Conservation (phyloP, 2,797 vertebrate genomes). For the Notolepis coatsorum region DNA sequence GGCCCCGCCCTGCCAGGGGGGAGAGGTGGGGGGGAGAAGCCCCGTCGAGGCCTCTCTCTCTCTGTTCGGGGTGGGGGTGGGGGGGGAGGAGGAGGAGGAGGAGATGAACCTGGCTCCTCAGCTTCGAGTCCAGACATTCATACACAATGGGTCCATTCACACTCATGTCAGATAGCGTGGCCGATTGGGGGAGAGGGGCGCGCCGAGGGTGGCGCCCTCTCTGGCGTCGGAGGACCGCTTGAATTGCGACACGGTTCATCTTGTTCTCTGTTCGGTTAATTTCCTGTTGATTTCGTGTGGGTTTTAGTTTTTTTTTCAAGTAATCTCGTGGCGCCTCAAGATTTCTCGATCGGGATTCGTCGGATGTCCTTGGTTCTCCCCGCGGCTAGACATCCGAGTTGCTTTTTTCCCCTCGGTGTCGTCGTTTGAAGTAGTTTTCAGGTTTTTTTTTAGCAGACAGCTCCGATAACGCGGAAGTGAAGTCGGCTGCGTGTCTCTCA, state of each 20-base stretch:
- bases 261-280: slow-evolving; percentile 65
- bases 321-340: slow-evolving; percentile 74
- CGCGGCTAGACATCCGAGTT: slow-evolving; percentile 69
- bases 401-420: slow-evolving; percentile 68
- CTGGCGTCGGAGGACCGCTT: slow-evolving; percentile 88
- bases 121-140: slow-evolving; percentile 93
- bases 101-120: slow-evolving; percentile 91
- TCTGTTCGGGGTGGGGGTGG: too few species aligned
- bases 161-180: slow-evolving; percentile 91
- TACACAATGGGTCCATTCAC: slow-evolving; percentile 93
- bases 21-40: slow-evolving; percentile 69
- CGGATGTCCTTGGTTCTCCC: slow-evolving; percentile 82
- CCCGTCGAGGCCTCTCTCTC: slow-evolving; percentile 70
- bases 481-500: slow-evolving; percentile 93
- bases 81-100: too few species aligned
- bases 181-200: slow-evolving; percentile 80
- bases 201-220: slow-evolving; percentile 71
- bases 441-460: slow-evolving; percentile 86
- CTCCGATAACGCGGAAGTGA: slow-evolving; percentile 91
- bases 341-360: slow-evolving; percentile 84
- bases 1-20: slow-evolving; percentile 84
- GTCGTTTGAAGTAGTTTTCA: slow-evolving; percentile 75
- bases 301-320: slow-evolving; percentile 62
- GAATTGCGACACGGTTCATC: slow-evolving; percentile 88
- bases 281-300: slow-evolving; percentile 40